Evolutionary conservation across 2,888 invertebrate species (phyloP).

Genomic region (Calliphora vomitoria): DNA sequence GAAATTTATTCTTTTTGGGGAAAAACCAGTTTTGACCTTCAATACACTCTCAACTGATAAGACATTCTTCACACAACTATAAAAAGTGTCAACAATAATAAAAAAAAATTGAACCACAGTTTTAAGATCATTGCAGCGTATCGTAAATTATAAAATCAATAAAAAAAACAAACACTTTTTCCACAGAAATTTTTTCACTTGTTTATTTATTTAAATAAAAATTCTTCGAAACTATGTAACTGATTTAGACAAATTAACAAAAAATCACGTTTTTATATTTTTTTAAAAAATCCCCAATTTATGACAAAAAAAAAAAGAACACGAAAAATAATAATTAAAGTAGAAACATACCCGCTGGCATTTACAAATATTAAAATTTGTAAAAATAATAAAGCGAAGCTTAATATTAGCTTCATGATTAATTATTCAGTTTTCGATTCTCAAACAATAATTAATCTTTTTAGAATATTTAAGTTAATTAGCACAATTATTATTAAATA

Average conservation of each 20-base stretch:
- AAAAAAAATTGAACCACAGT: background rate
- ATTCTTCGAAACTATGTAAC: background rate
- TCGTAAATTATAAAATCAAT: no score
- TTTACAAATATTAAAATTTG: slow-evolving; percentile 78
- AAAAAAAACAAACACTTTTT: no score
- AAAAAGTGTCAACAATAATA: background rate
- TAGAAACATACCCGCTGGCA: slow-evolving; percentile 79
- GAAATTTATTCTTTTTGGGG: slow-evolving; percentile 3
- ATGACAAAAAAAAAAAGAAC: background rate
- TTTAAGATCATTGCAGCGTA: background rate
- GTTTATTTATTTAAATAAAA: background rate
- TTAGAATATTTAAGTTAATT: background rate
- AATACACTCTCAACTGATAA: background rate
- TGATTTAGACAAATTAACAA: background rate
- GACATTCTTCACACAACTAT: background rate
- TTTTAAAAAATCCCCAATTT: background rate
- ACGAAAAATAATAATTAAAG: background rate
- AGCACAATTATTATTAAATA: slow-evolving; percentile 7
- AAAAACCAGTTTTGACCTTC: slow-evolving; percentile 53
- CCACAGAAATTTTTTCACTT: no score
- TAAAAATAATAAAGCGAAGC: slow-evolving; percentile 74
- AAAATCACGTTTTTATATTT: background rate
- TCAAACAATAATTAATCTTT: background rate
- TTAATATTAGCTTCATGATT: slow-evolving; percentile 77
- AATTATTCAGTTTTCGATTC: background rate